Percentiles rank a stretch among this genome's conserved stretches.
These are phyloP conservation scores for Amphiprion ocellaris DNA, from an alignment of 2,113 vertebrate genomes.

Conservation along the genomic window DNA sequence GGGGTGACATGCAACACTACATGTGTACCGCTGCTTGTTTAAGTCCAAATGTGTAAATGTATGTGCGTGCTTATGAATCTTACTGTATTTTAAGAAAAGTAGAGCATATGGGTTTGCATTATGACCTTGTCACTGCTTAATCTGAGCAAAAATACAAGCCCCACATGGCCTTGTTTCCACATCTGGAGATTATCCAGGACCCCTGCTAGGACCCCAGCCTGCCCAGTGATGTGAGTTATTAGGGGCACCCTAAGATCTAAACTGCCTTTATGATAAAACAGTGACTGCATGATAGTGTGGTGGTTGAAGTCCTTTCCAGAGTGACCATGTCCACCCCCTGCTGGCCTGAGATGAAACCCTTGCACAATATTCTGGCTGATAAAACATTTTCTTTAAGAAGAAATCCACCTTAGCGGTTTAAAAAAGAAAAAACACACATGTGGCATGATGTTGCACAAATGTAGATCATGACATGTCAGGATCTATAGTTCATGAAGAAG, in stretches of 20 bases:
- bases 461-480: too few species aligned
- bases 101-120: slow-evolving; percentile 38
- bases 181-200: slow-evolving; percentile 68
- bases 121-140: slow-evolving; percentile 59
- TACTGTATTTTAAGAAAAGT: slow-evolving; percentile 11
- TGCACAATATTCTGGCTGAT: background rate
- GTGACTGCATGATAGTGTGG: slow-evolving; percentile 2
- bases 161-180: slow-evolving; percentile 66
- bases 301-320: background rate
- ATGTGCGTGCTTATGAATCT: background rate
- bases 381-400: background rate
- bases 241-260: slow-evolving; percentile 27
- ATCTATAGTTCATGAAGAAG: too few species aligned
- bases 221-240: slow-evolving; percentile 40
- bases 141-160: slow-evolving; percentile 56
- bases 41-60: slow-evolving; percentile 7
- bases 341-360: slow-evolving; percentile 46
- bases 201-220: slow-evolving; percentile 40
- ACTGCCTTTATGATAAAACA: background rate
- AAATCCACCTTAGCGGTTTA: background rate
- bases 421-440: too few species aligned
- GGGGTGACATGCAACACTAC: background rate
- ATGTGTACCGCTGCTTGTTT: background rate
- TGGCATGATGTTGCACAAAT: too few species aligned
- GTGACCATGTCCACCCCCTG: slow-evolving; percentile 52